Percentiles rank a stretch among this genome's conserved stretches.
phyloP scores from a whole-genome alignment of 2,113 vertebrate genomes.

The Phocoena sinus region DNA sequence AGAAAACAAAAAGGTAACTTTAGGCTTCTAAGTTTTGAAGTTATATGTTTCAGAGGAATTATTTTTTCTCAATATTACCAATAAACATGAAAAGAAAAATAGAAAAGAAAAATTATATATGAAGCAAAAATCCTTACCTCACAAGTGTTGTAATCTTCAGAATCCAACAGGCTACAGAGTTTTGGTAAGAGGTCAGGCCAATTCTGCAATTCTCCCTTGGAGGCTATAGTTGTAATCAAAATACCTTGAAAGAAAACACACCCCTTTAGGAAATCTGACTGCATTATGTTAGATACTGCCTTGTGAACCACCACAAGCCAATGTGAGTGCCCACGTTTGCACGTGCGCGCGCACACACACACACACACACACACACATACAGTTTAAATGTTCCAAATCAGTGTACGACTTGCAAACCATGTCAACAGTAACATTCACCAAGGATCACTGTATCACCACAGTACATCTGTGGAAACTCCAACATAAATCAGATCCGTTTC shows the following conservation, averaged over 20 bases:
- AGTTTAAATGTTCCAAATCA: not conserved
- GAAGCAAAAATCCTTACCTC: conserved; percentile 83
- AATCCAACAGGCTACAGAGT: conserved; percentile 94
- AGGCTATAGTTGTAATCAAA: conserved; percentile 98
- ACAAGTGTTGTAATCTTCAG: conserved; percentile 98
- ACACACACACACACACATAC: not conserved
- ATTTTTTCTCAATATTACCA: not conserved
- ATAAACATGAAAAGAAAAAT: not conserved
- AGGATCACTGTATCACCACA: not conserved
- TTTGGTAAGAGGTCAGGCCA: conserved; percentile 98
- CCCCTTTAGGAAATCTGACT: not conserved
- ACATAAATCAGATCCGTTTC: not conserved
- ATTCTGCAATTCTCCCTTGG: conserved; percentile 96
- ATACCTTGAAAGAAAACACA: conserved; percentile 85
- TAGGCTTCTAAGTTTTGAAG: not conserved
- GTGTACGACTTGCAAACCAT: not conserved
- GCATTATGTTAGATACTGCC: not conserved
- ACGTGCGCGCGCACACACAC: fast-evolving
- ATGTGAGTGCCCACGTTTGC: not conserved
- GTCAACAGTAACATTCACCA: not conserved
- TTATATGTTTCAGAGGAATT: not conserved
- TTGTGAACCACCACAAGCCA: not conserved
- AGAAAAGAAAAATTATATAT: not conserved
- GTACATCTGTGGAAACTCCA: not conserved
- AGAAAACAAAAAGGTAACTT: conserved; percentile 32